A percentile compares a stretch with the other conserved stretches of the same genome.
These are phyloP conservation scores for Silurus glanis DNA, from an alignment of 2,113 vertebrate genomes.

Conservation along the genomic window DNA sequence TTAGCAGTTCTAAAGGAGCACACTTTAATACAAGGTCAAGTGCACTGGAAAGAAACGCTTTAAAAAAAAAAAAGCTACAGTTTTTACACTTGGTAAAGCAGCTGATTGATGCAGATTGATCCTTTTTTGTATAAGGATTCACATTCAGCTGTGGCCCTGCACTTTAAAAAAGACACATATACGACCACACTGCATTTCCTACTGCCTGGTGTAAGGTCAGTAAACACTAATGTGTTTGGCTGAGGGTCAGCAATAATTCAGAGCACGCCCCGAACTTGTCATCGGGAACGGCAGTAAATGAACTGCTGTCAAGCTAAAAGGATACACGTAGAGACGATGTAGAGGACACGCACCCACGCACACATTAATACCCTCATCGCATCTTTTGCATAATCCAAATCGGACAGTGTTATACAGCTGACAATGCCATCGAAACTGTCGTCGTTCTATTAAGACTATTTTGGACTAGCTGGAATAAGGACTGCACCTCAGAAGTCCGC, in stretches of 20 bases:
- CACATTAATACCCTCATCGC: not conserved
- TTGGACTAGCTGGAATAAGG: not conserved
- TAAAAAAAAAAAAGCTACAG: too few relatives aligned
- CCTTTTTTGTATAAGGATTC: not conserved
- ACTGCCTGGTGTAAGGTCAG: not conserved
- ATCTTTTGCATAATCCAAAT: not conserved
- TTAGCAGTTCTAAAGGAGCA: not conserved
- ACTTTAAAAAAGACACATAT: not conserved
- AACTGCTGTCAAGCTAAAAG: not conserved
- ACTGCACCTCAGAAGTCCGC: not conserved
- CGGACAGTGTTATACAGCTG: not conserved
- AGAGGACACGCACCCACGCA: not conserved
- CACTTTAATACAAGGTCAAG: not conserved
- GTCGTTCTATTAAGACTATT: not conserved
- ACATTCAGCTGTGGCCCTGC: not conserved
- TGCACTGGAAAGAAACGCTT: not conserved
- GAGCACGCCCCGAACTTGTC: not conserved
- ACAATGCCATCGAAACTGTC: not conserved
- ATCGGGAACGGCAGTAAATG: not conserved
- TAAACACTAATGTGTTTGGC: slow-evolving; percentile 3
- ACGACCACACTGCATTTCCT: not conserved
- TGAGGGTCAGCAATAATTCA: not conserved
- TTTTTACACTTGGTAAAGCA: not conserved
- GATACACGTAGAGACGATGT: not conserved
- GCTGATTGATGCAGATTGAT: not conserved